These are phyloP conservation scores for Rhinella marina DNA, from an alignment of 2,797 vertebrate genomes.

Conservation along the genomic window DNA sequence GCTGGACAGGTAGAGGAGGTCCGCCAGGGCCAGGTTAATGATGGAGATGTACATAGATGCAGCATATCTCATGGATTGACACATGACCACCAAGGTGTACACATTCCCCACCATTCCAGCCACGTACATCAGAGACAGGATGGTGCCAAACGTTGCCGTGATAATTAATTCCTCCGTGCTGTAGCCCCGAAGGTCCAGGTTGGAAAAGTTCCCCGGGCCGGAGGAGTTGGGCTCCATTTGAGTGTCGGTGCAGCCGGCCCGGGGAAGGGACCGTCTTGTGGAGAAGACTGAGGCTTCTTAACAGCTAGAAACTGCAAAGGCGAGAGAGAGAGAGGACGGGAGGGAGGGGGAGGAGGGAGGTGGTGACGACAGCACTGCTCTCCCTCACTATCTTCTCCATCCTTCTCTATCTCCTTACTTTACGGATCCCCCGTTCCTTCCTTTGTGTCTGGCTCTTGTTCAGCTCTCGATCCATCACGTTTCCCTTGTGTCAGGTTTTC, in stretches of 20 bases:
- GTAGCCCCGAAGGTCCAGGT: slow-evolving; percentile 54
- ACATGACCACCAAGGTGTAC: slow-evolving; percentile 90
- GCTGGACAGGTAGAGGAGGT: slow-evolving; percentile 91
- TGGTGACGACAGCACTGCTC: slow-evolving; percentile 40
- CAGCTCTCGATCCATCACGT: not conserved
- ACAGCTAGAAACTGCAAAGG: slow-evolving; percentile 42
- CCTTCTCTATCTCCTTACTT: slow-evolving; percentile 46
- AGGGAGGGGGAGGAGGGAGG: slow-evolving; percentile 11
- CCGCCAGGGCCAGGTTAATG: slow-evolving; percentile 89
- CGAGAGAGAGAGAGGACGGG: slow-evolving; percentile 4
- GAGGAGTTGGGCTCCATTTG: slow-evolving; percentile 67
- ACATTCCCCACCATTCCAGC: slow-evolving; percentile 87
- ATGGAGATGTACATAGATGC: slow-evolving; percentile 91
- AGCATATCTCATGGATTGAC: slow-evolving; percentile 85
- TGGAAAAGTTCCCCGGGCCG: slow-evolving; percentile 67
- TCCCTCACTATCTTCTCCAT: slow-evolving; percentile 32
- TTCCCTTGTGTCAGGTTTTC: not conserved
- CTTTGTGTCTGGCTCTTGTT: slow-evolving; percentile 34
- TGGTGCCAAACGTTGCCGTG: slow-evolving; percentile 85
- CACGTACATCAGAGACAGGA: slow-evolving; percentile 85
- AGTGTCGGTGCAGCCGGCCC: slow-evolving; percentile 58
- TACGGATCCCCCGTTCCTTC: slow-evolving; percentile 9
- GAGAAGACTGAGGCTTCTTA: slow-evolving; percentile 46
- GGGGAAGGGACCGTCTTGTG: slow-evolving; percentile 52
- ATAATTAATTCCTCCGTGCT: slow-evolving; percentile 78